Conservation (phyloP, 2,888 invertebrate species). For the Palloptera scutellata region DNA sequence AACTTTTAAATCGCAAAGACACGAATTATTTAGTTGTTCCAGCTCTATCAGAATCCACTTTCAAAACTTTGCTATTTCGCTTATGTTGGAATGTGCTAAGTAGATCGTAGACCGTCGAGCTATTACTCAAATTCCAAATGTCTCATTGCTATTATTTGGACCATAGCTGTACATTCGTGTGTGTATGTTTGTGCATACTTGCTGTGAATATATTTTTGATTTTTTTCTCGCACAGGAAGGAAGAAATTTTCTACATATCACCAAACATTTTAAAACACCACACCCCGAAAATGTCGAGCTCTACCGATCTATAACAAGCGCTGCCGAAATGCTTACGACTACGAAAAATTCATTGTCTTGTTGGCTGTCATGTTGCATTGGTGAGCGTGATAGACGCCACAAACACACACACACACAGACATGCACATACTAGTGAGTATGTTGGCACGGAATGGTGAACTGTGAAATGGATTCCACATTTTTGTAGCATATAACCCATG, state of each 20-base stretch:
- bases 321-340: neutral
- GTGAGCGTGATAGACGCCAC: neutral
- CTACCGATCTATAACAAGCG: neutral
- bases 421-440: too few relatives aligned
- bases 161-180: too few relatives aligned
- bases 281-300: slow-evolving; percentile 4
- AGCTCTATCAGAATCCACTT: too few relatives aligned
- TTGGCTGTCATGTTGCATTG: neutral
- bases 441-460: neutral
- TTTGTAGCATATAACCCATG: slow-evolving; percentile 19
- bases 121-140: too few relatives aligned
- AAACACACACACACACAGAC: too few relatives aligned
- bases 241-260: slow-evolving; percentile 36
- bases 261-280: slow-evolving; percentile 25
- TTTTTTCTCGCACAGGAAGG: slow-evolving; percentile 27
- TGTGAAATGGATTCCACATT: slow-evolving; percentile 5
- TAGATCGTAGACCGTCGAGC: too few relatives aligned
- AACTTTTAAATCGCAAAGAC: too few relatives aligned
- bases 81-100: too few relatives aligned
- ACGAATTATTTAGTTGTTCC: too few relatives aligned
- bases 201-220: slow-evolving; percentile 4
- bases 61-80: too few relatives aligned
- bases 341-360: slow-evolving; percentile 12
- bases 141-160: too few relatives aligned
- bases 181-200: neutral